Percentiles rank a stretch among this genome's conserved stretches.
Conservation (phyloP, 2,888 invertebrate species). For the Rotaria socialis region DNA sequence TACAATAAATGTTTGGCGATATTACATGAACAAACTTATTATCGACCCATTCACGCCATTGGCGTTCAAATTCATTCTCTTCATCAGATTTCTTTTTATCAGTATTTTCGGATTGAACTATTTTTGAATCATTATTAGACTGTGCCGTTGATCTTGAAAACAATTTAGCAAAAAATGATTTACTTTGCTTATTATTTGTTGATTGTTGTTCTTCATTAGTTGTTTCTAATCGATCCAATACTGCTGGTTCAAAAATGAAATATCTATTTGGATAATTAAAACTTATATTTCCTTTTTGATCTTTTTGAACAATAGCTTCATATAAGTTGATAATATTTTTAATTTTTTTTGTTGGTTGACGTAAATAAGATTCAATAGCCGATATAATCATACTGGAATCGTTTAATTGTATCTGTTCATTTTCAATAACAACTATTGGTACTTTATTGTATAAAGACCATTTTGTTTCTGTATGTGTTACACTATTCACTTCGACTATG, state of each 20-base stretch:
- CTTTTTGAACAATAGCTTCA: constrained; percentile 70
- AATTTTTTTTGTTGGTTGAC: constrained; percentile 62
- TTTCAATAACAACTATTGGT: constrained; percentile 75
- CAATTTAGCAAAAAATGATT: constrained; percentile 27
- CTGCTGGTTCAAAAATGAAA: background rate
- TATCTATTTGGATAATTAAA: constrained; percentile 29
- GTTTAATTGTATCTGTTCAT: constrained; percentile 70
- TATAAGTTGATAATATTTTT: constrained; percentile 73
- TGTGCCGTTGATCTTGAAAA: background rate
- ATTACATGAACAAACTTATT: constrained; percentile 80
- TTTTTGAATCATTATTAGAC: background rate
- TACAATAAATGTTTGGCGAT: constrained; percentile 93
- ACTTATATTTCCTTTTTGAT: constrained; percentile 52
- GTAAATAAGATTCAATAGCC: constrained; percentile 72
- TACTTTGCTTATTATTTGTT: constrained; percentile 24
- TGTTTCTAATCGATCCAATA: constrained; percentile 44
- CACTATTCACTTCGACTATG: constrained; percentile 92
- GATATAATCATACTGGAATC: constrained; percentile 93
- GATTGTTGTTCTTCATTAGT: constrained; percentile 36
- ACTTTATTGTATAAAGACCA: constrained; percentile 94
- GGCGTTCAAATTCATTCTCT: constrained; percentile 67
- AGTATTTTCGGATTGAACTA: background rate
- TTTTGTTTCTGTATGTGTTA: constrained; percentile 79
- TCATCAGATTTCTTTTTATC: constrained; percentile 66
- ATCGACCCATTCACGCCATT: constrained; percentile 94